Evolutionary conservation across 2,113 vertebrate species (phyloP).

Genomic region (Chloropsis hardwickii): DNA sequence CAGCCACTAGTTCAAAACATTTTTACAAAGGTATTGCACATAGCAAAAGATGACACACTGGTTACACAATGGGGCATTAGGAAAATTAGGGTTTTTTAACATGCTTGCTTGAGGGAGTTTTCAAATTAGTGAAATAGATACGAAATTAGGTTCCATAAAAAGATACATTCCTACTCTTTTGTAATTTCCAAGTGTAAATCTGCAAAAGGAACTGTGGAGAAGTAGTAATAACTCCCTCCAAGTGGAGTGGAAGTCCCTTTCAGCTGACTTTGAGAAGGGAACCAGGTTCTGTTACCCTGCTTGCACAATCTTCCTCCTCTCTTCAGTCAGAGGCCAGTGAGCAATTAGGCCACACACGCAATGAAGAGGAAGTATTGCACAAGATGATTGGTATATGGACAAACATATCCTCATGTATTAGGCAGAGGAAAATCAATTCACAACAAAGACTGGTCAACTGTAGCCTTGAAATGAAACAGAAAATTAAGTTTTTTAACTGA

Average conservation of each 20-base stretch:
- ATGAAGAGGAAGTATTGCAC: not conserved
- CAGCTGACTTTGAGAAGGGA: not conserved
- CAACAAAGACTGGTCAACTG: not conserved
- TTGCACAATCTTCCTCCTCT: not conserved
- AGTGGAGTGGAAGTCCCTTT: not conserved
- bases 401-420: not conserved
- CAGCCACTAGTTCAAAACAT: not conserved
- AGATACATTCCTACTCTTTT: not conserved
- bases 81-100: not conserved
- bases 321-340: not conserved
- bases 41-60: not conserved
- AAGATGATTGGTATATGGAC: not conserved
- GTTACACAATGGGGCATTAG: not conserved
- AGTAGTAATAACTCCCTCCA: not conserved
- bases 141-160: not conserved
- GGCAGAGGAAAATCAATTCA: not conserved
- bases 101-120: not conserved
- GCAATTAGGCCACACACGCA: not conserved
- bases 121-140: not conserved
- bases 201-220: not conserved
- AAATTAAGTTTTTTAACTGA: not conserved
- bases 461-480: not conserved
- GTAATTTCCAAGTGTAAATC: not conserved
- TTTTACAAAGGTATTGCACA: not conserved
- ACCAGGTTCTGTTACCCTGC: not conserved